Base-by-base conservation (phyloP, 53 echinoderm and acorn worm genomes). In the Echinometra lucunter region DNA sequence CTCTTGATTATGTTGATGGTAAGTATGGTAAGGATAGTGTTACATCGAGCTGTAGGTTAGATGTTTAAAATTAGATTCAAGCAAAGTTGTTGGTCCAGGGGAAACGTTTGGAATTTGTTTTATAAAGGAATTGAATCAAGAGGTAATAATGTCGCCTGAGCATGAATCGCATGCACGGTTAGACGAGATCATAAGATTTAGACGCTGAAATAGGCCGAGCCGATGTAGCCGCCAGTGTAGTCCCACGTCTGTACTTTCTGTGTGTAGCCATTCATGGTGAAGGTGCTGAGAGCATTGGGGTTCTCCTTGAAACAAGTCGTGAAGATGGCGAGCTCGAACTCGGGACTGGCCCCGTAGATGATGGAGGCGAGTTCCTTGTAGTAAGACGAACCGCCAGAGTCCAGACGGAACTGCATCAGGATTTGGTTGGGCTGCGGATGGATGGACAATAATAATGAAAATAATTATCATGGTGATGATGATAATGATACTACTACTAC, bases 311-410 rank as follows among this genome's bases (percentile, higher is more conserved):
- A 98, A 53, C 97, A 97, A 0, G 80, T 92, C 30, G 98, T 96
- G 95, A 98, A 97, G 56, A 98, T 81, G 27, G 97, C 98, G 37
- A 98, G 78, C 90, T 98, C 98, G 83, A 98, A 98, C 94, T 98
- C 98, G 0, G 97, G 97, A 94, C 98, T 98, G 69, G 95, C 95
- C 2, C 98, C 98, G 74, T 95, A 91, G 94, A 97, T 75, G 49
- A 95, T 75, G 42, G 97, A 96, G 74, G 95, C 96, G 47, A 94
- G 45, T 11, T 97, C 95, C 95, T 98, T 98, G n/a, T 60, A 94
- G 27, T 94, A 94, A 17, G 37, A 16, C 57, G 95, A 66, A 1
- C 95, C 96, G 40, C 21, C 21, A 5, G 27, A 9, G 67, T 97
- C 91, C 95, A 97, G 96, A 40, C 87, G 90, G 88, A 98, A 97